These are phyloP conservation scores for Yasuhikotakia modesta DNA, from an alignment of 2,797 vertebrate genomes.

Conservation along the genomic window DNA sequence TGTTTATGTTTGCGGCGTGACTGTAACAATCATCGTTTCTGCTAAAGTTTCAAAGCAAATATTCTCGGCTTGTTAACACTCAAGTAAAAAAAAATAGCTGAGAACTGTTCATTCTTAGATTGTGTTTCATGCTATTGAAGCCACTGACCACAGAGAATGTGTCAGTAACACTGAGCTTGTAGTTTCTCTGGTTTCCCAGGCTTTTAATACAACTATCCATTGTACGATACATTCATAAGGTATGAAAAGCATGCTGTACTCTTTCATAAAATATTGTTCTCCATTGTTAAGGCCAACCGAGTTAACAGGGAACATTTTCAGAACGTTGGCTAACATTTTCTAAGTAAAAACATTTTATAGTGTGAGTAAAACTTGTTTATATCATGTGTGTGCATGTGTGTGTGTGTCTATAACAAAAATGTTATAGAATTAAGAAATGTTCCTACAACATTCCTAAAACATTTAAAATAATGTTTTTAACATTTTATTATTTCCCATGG, in stretches of 20 bases:
- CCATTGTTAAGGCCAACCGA: not conserved
- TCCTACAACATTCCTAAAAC: no score
- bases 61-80: constrained; percentile 33
- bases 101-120: constrained; percentile 29
- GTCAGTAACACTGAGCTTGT: not conserved
- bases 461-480: no score
- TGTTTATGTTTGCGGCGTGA: constrained; percentile 57
- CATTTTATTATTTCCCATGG: no score
- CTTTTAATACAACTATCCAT: constrained; percentile 23
- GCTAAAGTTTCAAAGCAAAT: constrained; percentile 68
- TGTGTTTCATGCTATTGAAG: constrained; percentile 43
- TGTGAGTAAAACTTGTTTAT: no score
- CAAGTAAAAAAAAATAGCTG: constrained; percentile 44
- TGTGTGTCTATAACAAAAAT: no score
- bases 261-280: constrained; percentile 6
- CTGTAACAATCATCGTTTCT: constrained; percentile 51
- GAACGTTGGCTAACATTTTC: no score
- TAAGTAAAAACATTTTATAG: no score
- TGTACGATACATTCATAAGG: constrained; percentile 26
- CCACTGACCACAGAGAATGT: constrained; percentile 40
- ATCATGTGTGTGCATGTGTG: no score
- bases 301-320: no score
- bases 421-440: no score
- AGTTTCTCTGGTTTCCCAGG: constrained; percentile 22
- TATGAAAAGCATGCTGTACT: constrained; percentile 29